Conservation (phyloP, 1,140 invertebrate species). For the Tetragnatha versicolor region DNA sequence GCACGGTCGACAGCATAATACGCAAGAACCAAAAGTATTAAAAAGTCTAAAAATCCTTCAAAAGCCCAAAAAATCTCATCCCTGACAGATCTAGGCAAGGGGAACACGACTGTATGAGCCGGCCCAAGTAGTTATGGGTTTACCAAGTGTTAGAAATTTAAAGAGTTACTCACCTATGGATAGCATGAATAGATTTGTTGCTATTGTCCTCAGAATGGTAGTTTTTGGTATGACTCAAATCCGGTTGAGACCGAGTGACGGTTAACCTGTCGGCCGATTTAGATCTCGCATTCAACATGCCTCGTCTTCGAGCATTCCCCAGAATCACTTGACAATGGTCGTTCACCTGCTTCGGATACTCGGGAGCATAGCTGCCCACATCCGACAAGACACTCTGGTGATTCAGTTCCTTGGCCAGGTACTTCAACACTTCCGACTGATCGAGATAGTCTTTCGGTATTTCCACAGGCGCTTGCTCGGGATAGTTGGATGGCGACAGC, state of each 20-base stretch:
- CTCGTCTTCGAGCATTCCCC: slow-evolving; percentile 25
- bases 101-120: too few relatives aligned
- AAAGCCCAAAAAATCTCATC: too few relatives aligned
- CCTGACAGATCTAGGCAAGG: too few relatives aligned
- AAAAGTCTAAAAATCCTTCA: too few relatives aligned
- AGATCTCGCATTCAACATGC: slow-evolving; percentile 19
- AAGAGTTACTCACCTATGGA: too few relatives aligned
- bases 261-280: slow-evolving; percentile 52
- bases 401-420: slow-evolving; percentile 63
- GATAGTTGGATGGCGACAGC: slow-evolving; percentile 19
- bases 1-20: too few relatives aligned
- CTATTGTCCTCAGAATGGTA: slow-evolving; percentile 48
- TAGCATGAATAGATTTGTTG: slow-evolving; percentile 17
- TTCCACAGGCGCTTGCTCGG: slow-evolving; percentile 78
- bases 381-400: slow-evolving; percentile 59
- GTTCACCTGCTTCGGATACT: not conserved
- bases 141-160: too few relatives aligned
- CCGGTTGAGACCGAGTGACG: slow-evolving; percentile 79
- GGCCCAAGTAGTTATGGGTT: too few relatives aligned
- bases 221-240: slow-evolving; percentile 63
- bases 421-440: slow-evolving; percentile 84
- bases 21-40: too few relatives aligned
- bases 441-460: slow-evolving; percentile 85
- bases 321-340: slow-evolving; percentile 11
- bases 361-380: slow-evolving; percentile 16